Conservation (phyloP, 1,140 invertebrate species). For the Euura lappo region DNA sequence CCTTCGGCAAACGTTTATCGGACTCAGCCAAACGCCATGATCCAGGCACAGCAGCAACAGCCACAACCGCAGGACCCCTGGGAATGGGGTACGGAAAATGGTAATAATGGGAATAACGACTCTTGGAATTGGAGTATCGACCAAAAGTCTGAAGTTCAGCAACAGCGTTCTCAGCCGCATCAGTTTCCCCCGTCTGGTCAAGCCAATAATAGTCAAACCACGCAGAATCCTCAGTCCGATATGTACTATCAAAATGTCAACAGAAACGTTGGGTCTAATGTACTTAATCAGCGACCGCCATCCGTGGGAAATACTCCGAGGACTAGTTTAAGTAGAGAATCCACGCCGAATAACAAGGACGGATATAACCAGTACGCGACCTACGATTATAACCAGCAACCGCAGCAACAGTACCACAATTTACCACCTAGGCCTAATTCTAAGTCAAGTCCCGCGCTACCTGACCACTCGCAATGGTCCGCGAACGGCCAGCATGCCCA, state of each 20-base stretch:
- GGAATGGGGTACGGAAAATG: constrained; percentile 46
- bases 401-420: constrained; percentile 30
- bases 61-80: constrained; percentile 40
- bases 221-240: constrained; percentile 36
- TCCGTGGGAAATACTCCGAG: constrained; percentile 29
- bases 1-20: constrained; percentile 30
- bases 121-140: constrained; percentile 58
- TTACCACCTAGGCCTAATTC: constrained; percentile 29
- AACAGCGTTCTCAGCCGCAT: constrained; percentile 33
- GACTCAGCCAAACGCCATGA: constrained; percentile 27
- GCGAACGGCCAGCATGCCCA: constrained; percentile 29
- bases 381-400: constrained; percentile 41
- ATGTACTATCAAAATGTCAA: constrained; percentile 53
- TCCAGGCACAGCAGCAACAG: constrained; percentile 34
- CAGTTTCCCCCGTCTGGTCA: constrained; percentile 29
- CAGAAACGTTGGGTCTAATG: constrained; percentile 41
- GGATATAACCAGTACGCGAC: constrained; percentile 40
- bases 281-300: constrained; percentile 30
- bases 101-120: constrained; percentile 48
- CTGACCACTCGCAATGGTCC: constrained; percentile 37
- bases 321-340: constrained; percentile 29
- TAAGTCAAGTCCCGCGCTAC: constrained; percentile 30
- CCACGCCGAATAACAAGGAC: constrained; percentile 38
- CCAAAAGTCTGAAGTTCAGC: constrained; percentile 41
- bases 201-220: constrained; percentile 40